phyloP scores from a whole-genome alignment of 2,888 invertebrate genomes.

The Pterobdella sp. region DNA sequence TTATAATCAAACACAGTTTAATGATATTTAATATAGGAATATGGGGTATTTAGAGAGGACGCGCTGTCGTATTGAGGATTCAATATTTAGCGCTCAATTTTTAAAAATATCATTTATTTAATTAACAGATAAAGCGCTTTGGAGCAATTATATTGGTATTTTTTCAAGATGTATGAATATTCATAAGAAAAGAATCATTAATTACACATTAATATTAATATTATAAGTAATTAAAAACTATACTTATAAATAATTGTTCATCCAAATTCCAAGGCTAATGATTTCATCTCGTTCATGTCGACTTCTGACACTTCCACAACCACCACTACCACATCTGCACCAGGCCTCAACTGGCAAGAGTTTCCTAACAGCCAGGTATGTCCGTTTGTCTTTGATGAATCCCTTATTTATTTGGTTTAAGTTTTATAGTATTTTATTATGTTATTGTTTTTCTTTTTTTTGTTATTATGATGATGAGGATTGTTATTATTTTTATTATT shows the following conservation, averaged over 20 bases:
- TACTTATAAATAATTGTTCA: not conserved
- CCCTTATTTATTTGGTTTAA: not conserved
- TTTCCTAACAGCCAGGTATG: not conserved
- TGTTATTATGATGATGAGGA: not conserved
- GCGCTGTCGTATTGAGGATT: not conserved
- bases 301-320: not conserved
- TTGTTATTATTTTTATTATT: not conserved
- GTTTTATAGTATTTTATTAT: not conserved
- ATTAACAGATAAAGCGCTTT: not conserved
- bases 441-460: not conserved
- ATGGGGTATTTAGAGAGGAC: too few species aligned
- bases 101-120: not conserved
- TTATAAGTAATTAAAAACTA: not conserved
- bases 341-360: not conserved
- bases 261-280: conserved; percentile 11
- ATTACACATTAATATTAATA: too few species aligned
- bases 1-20: too few species aligned
- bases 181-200: not conserved
- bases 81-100: not conserved
- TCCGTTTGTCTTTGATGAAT: not conserved
- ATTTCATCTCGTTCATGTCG: conserved; percentile 18
- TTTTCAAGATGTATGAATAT: not conserved
- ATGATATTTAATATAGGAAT: too few species aligned
- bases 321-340: not conserved
- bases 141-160: not conserved